Percentiles rank a stretch among this genome's conserved stretches.
Conservation (phyloP, 2,113 vertebrate genomes). For the Ictalurus furcatus region DNA sequence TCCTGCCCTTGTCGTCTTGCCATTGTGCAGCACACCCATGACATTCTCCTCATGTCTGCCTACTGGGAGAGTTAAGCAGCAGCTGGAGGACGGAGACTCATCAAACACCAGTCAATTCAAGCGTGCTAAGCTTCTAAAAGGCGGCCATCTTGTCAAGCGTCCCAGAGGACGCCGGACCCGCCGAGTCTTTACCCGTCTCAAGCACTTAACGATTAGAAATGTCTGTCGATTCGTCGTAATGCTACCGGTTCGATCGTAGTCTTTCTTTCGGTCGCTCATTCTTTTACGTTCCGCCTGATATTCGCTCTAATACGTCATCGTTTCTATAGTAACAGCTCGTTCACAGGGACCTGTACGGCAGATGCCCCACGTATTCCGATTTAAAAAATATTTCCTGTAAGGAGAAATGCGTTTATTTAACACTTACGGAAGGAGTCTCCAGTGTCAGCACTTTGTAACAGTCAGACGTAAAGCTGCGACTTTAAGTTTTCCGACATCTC, state of each 20-base stretch:
- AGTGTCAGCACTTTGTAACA: too few relatives aligned
- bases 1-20: conserved; percentile 31
- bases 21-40: conserved; percentile 18
- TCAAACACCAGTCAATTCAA: too few relatives aligned
- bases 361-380: not conserved
- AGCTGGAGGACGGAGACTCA: not conserved
- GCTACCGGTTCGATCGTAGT: conserved; percentile 23
- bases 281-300: not conserved
- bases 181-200: conserved; percentile 33
- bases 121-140: not conserved
- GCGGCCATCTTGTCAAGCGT: not conserved
- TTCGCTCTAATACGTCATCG: not conserved
- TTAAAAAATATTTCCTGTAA: too few relatives aligned
- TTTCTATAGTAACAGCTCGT: not conserved
- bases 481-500: too few relatives aligned
- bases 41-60: conserved; percentile 3
- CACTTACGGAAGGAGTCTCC: too few relatives aligned
- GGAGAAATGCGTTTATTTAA: too few relatives aligned
- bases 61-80: not conserved
- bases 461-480: too few relatives aligned
- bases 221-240: conserved; percentile 6
- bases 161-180: not conserved
- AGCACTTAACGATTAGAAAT: conserved; percentile 32
- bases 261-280: not conserved
- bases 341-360: too few relatives aligned